phyloP scores from a whole-genome alignment of 2,888 invertebrate species.

The Malachius bipustulatus region DNA sequence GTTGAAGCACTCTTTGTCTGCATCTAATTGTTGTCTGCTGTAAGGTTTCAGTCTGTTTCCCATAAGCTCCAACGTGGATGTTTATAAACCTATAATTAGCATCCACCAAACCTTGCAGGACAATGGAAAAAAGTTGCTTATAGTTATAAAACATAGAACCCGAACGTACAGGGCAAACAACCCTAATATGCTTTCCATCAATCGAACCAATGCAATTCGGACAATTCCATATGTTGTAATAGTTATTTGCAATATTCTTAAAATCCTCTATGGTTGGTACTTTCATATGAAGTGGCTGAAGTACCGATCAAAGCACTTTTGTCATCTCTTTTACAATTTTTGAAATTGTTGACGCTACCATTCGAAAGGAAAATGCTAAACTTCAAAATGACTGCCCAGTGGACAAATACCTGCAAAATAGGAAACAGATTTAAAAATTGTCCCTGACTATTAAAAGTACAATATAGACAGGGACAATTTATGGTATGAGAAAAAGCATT shows the following conservation, averaged over 20 bases:
- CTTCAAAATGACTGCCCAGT: constrained; percentile 8
- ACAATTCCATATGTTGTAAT: constrained; percentile 7
- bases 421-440: no score
- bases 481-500: no score
- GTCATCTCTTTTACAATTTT: constrained; percentile 1
- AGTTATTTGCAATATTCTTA: constrained; percentile 5
- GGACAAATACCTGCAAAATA: constrained; percentile 5
- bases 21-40: constrained; percentile 7
- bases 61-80: constrained; percentile 13
- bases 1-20: constrained; percentile 6
- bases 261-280: not conserved
- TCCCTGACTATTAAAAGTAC: no score
- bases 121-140: constrained; percentile 1
- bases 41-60: constrained; percentile 15
- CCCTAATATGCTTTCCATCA: constrained; percentile 8
- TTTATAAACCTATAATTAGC: constrained; percentile 9
- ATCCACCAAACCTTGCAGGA: no score
- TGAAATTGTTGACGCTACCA: constrained; percentile 3
- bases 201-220: constrained; percentile 7
- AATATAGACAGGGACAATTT: no score
- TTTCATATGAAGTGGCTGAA: constrained; percentile 7
- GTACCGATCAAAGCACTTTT: no score
- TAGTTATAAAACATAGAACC: constrained; percentile 8
- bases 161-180: constrained; percentile 5
- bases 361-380: constrained; percentile 4